Base-by-base conservation (phyloP, 1,140 invertebrate genomes). In the Drusus annulatus region DNA sequence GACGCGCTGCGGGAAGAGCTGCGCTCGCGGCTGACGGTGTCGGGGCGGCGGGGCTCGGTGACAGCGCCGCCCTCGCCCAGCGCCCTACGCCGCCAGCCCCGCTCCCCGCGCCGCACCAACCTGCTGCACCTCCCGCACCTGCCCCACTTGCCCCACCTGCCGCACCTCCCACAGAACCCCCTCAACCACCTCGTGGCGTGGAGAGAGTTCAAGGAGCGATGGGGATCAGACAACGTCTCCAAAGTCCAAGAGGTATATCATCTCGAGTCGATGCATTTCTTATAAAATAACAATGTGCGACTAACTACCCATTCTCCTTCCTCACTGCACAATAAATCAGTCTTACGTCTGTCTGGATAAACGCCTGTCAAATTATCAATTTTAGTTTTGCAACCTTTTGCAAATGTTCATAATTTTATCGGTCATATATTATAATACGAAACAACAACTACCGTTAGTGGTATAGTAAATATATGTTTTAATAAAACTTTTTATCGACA, bases 41-140 rank as follows among this genome's bases (percentile, higher is more conserved):
- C 84, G 65, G 84, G 82, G 5, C 85, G 89, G 3, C 84, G 89
- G 31, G 83, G 86, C 63, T 90, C 89, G 2, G 84, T 90, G 23
- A 90, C 89, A 4, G 89, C 88, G n/a, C 89, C 89, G 7, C 87
- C 89, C 0, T 90, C 89, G 19, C 89, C 89, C 8, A 87, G 85
- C 21, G 87, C 89, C 21, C 87, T 84, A 17, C 86, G 88, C 31
- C 89, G 88, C 79, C 80, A 85, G 85, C 62, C 86, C 86, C 85
- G 88, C 31, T 87, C 88, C 81, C 80, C 75, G 23, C 60, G n/a
- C 13, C 51, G 80, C 17, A 45, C 56, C 15, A 74, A 75, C 17
- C 36, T 76, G 31, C 68, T 71, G 28, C 87, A 87, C 58, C 86
- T 89, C 76, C 86, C 88, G 79, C 89, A 90, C 78, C 87, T 86